phyloP scores from a whole-genome alignment of 1,140 invertebrate species.

The Wiebesia pumilae region DNA sequence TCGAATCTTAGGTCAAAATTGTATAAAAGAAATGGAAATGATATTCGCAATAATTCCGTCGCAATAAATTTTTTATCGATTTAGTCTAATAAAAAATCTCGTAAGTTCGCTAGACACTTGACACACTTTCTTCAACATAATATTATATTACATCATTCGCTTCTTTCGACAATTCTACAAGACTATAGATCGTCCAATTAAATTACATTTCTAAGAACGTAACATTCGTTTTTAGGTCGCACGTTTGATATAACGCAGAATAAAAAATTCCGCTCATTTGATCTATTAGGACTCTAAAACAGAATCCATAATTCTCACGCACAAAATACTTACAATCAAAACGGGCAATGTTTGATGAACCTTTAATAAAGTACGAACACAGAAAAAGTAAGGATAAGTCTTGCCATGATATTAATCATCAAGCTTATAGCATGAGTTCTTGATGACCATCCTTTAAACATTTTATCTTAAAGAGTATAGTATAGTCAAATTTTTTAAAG shows the following conservation, averaged over 20 bases:
- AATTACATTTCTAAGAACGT: conserved; percentile 46
- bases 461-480: conserved; percentile 5
- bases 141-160: conserved; percentile 53
- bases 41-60: conserved; percentile 33
- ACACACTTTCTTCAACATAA: conserved; percentile 48
- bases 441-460: conserved; percentile 21
- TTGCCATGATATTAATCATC: neutral
- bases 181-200: conserved; percentile 47
- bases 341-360: conserved; percentile 37
- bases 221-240: conserved; percentile 44
- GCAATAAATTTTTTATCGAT: conserved; percentile 36
- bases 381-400: conserved; percentile 20
- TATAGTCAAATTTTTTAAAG: conserved; percentile 10
- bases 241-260: conserved; percentile 45
- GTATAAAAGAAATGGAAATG: conserved; percentile 39
- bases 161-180: conserved; percentile 45
- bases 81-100: conserved; percentile 38
- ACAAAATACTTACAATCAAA: conserved; percentile 44
- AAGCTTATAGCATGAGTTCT: neutral
- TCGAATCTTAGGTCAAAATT: conserved; percentile 37
- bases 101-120: conserved; percentile 8
- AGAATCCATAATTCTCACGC: conserved; percentile 29
- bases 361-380: conserved; percentile 40
- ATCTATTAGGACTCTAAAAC: conserved; percentile 8
- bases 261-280: conserved; percentile 35